These are phyloP conservation scores for Brachionus paranguensis DNA, from an alignment of 1,140 invertebrate species.

Conservation along the genomic window DNA sequence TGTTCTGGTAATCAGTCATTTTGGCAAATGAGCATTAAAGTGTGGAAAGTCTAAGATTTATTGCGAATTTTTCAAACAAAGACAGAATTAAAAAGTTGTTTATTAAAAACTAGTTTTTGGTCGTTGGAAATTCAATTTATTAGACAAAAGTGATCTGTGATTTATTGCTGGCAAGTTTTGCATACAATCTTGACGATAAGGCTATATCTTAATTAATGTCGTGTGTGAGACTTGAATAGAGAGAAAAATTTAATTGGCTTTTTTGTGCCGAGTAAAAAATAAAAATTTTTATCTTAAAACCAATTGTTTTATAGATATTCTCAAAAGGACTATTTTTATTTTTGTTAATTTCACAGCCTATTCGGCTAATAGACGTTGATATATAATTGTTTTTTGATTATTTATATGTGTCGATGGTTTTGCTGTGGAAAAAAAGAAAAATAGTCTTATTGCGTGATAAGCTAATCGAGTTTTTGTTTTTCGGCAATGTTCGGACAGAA, in stretches of 20 bases:
- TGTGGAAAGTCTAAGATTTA: neutral
- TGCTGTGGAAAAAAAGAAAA: neutral
- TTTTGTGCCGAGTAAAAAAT: neutral
- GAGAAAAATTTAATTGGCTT: neutral
- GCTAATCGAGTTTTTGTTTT: neutral
- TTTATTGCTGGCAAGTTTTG: conserved; percentile 27
- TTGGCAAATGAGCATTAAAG: neutral
- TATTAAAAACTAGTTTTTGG: conserved; percentile 21
- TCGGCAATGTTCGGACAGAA: neutral
- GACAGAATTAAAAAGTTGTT: neutral
- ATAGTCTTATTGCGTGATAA: conserved; percentile 4
- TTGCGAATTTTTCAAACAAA: neutral
- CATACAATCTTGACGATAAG: neutral
- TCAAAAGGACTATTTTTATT: neutral
- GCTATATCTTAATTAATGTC: conserved; percentile 29
- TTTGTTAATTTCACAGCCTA: neutral
- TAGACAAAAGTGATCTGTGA: conserved; percentile 8
- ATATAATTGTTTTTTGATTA: neutral
- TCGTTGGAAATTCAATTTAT: conserved; percentile 17
- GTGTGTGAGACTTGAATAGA: neutral
- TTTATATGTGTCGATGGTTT: neutral
- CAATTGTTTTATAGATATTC: neutral
- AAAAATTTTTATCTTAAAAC: neutral
- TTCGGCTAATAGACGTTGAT: neutral
- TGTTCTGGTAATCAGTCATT: conserved; percentile 4